A percentile compares a stretch with the other conserved stretches of the same genome.
These are phyloP conservation scores for Salvelinus fontinalis DNA, from an alignment of 2,113 vertebrate species.

Conservation along the genomic window DNA sequence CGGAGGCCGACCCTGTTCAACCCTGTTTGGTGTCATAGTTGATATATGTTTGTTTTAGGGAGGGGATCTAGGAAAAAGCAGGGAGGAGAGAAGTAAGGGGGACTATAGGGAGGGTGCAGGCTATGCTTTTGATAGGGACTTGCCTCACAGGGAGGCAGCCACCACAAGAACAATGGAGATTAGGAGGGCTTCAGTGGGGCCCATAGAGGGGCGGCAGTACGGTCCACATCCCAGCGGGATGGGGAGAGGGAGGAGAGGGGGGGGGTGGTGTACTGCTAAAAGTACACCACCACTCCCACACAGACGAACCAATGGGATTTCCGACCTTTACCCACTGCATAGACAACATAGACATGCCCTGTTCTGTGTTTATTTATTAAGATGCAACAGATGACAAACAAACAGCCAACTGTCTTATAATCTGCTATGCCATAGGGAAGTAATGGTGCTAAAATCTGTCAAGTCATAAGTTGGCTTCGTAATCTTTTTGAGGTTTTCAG, in stretches of 20 bases:
- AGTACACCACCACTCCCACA: slow-evolving; percentile 34
- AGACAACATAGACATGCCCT: slow-evolving; percentile 14
- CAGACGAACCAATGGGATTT: slow-evolving; percentile 34
- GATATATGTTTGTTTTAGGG: slow-evolving; percentile 1
- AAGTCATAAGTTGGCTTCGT: not conserved
- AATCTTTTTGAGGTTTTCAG: not conserved
- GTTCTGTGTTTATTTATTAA: slow-evolving; percentile 9
- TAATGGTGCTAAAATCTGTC: slow-evolving; percentile 1
- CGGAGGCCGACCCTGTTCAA: not conserved
- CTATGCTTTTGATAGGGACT: slow-evolving; percentile 54
- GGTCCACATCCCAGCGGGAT: slow-evolving; percentile 39
- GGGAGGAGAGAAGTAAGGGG: slow-evolving; percentile 5
- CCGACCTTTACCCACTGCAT: not conserved
- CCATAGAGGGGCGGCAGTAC: slow-evolving; percentile 61
- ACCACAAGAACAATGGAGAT: slow-evolving; percentile 68
- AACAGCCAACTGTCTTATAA: not conserved
- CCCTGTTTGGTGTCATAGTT: not conserved
- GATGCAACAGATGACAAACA: not conserved
- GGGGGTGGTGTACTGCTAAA: slow-evolving; percentile 24
- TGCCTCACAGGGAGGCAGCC: slow-evolving; percentile 56
- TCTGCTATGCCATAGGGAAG: not conserved
- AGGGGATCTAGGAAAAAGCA: not conserved
- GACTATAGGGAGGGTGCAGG: slow-evolving; percentile 19
- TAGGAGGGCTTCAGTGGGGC: slow-evolving; percentile 60
- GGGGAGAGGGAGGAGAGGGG: not conserved